Conservation (phyloP, 2,888 invertebrate genomes). For the Acronicta alni region DNA sequence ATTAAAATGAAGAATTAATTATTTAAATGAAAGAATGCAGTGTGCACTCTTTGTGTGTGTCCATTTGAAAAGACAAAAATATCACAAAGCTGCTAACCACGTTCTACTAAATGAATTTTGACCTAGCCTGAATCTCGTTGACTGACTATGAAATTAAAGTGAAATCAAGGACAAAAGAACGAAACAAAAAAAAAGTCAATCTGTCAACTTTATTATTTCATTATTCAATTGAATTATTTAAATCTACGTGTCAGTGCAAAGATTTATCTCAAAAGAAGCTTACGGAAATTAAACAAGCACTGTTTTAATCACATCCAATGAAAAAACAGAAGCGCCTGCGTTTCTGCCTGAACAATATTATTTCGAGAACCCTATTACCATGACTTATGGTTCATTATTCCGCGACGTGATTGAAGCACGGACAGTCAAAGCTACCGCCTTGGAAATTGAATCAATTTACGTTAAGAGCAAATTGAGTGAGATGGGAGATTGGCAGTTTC, state of each 20-base stretch:
- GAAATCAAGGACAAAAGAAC: too few species aligned
- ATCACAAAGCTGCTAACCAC: too few species aligned
- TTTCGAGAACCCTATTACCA: constrained; percentile 29
- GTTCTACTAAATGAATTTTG: too few species aligned
- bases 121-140: too few species aligned
- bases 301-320: constrained; percentile 49
- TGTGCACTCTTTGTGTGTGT: too few species aligned
- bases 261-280: constrained; percentile 33
- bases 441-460: constrained; percentile 75
- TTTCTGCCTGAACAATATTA: constrained; percentile 8
- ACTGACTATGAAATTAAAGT: too few species aligned
- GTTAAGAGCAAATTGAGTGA: constrained; percentile 71
- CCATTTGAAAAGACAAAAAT: too few species aligned
- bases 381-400: constrained; percentile 45
- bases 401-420: constrained; percentile 27
- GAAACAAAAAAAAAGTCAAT: too few species aligned
- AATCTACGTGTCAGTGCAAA: constrained; percentile 37
- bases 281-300: constrained; percentile 58
- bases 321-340: constrained; percentile 44
- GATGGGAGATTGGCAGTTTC: constrained; percentile 68
- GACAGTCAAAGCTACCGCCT: constrained; percentile 51
- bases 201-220: constrained; percentile 3
- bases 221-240: constrained; percentile 30
- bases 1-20: too few species aligned
- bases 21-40: too few species aligned